Evolutionary conservation across 1,140 invertebrate species (phyloP), one percentile per base, ranked within the genome.

Genomic region (Leptopilina boulardi): DNA sequence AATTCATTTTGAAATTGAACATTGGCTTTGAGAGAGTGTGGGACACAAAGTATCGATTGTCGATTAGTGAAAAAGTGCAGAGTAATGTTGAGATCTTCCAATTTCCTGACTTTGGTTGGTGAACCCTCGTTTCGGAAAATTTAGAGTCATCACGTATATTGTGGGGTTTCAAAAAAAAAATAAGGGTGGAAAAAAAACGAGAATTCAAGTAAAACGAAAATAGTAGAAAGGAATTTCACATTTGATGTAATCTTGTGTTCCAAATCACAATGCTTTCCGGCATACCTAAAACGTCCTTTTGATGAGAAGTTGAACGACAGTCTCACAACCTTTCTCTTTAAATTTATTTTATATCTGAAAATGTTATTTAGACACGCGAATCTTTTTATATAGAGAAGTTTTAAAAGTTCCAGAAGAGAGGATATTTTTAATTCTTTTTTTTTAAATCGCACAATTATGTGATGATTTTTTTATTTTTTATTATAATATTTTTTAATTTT

Each of bases 61-160:
- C 75, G 70, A 77, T 77, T 77, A 77, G 44, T 10, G 44, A 71
- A 77, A 77, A 77, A 34, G 59, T 70, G 30, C 26, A n/a, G 30
- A 38, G 56, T 75, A 75, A 70, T 18, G 38, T 70, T 42, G 23
- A 38, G 34, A 75, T 75, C 66, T 75, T 44, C 56, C 38, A 75
- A 75, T 75, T 75, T 75, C 34, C 74, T 41, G 51, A 75, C 42
- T 66, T 38, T 47, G 30, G 59, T 66, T 70, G 19, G 26, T 3
- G 4, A 15, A 66, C 66, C 42, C 66, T 30, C 19, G 30, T 41
- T 51, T 56, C 51, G n/a, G 54, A 66, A 59, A 74, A 59, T 30
- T 74, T 56, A 38, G 30, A 38, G 30, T 38, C 73, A 38, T 54
- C 47, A 66, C 21, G 59, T n/a, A 38, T 38, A 38, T n/a, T 23